Percentiles rank a stretch among this genome's conserved stretches.
Evolutionary conservation across 2,797 vertebrate species (phyloP).

Genomic region (Sebastes hubbsi): DNA sequence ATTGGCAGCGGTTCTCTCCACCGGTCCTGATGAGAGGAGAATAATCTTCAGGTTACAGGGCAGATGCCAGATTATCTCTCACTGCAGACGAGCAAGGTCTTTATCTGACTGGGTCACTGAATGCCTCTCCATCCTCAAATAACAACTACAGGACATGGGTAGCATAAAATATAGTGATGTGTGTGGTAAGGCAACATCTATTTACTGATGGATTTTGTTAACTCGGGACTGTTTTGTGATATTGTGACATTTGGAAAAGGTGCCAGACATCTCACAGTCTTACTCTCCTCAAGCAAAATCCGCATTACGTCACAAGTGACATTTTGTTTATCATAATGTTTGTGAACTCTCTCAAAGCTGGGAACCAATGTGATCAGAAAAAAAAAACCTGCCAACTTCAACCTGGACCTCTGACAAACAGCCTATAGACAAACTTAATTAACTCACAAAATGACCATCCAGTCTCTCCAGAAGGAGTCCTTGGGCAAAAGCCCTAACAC

Average conservation of each 20-base stretch:
- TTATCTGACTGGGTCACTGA: constrained; percentile 39
- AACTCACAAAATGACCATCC: constrained; percentile 36
- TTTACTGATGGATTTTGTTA: background rate
- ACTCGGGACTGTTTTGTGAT: background rate
- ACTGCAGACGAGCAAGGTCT: constrained; percentile 35
- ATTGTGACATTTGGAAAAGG: constrained; percentile 43
- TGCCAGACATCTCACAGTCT: background rate
- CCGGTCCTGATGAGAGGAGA: constrained; percentile 66
- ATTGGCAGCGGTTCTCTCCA: constrained; percentile 56
- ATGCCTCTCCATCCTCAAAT: constrained; percentile 9
- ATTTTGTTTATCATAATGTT: constrained; percentile 48
- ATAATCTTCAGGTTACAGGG: constrained; percentile 77
- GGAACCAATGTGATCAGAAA: constrained; percentile 8
- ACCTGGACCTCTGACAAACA: constrained; percentile 48
- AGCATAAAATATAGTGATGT: background rate
- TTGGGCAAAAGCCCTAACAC: background rate
- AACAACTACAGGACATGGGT: background rate
- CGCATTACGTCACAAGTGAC: constrained; percentile 23
- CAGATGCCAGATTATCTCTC: constrained; percentile 71
- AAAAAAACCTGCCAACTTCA: constrained; percentile 1
- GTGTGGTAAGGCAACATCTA: background rate
- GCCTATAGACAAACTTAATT: constrained; percentile 56
- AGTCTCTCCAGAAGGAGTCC: constrained; percentile 19
- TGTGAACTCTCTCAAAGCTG: constrained; percentile 5
- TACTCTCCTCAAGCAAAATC: constrained; percentile 7